Percentiles rank a stretch among this genome's conserved stretches.
Evolutionary conservation across 2,888 invertebrate genomes (phyloP).

Genomic region (Nemapogon koenigi): DNA sequence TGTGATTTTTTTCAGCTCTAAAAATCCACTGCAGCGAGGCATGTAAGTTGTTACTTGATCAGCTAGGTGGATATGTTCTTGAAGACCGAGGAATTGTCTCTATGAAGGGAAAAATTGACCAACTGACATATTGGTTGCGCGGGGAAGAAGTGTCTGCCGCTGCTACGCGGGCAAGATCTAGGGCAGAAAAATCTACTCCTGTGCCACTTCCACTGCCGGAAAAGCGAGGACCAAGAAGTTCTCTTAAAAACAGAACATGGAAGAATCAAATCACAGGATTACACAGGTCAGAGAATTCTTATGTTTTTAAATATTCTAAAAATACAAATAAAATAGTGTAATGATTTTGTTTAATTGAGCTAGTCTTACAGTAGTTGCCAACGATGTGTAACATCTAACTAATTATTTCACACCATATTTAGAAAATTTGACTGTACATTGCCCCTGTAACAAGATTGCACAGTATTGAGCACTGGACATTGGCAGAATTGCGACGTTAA

Average conservation of each 20-base stretch:
- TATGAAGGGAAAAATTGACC: slow-evolving; percentile 86
- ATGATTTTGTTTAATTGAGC: too few relatives aligned
- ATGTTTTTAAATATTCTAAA: too few relatives aligned
- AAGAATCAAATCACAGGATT: slow-evolving; percentile 54
- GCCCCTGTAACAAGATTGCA: too few relatives aligned
- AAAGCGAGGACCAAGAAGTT: slow-evolving; percentile 62
- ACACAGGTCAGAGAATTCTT: slow-evolving; percentile 54
- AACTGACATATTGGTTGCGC: slow-evolving; percentile 82
- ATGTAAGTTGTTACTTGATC: slow-evolving; percentile 72
- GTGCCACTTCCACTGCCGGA: slow-evolving; percentile 27
- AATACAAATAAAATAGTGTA: too few relatives aligned
- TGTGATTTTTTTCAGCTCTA: slow-evolving; percentile 67
- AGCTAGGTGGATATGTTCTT: slow-evolving; percentile 77
- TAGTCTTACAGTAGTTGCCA: too few relatives aligned
- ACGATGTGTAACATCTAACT: too few relatives aligned
- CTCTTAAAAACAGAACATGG: slow-evolving; percentile 72
- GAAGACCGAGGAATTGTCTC: slow-evolving; percentile 78
- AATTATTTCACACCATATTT: too few relatives aligned
- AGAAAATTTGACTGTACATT: too few relatives aligned
- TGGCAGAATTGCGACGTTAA: too few relatives aligned
- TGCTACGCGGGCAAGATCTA: slow-evolving; percentile 57
- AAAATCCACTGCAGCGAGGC: slow-evolving; percentile 84
- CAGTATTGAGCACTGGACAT: too few relatives aligned
- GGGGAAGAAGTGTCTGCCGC: slow-evolving; percentile 74
- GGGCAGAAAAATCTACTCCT: slow-evolving; percentile 49